Percentiles rank a stretch among this genome's conserved stretches.
Evolutionary conservation across 1,140 invertebrate genomes (phyloP).

Genomic region (Zeugodacus cucurbitae): DNA sequence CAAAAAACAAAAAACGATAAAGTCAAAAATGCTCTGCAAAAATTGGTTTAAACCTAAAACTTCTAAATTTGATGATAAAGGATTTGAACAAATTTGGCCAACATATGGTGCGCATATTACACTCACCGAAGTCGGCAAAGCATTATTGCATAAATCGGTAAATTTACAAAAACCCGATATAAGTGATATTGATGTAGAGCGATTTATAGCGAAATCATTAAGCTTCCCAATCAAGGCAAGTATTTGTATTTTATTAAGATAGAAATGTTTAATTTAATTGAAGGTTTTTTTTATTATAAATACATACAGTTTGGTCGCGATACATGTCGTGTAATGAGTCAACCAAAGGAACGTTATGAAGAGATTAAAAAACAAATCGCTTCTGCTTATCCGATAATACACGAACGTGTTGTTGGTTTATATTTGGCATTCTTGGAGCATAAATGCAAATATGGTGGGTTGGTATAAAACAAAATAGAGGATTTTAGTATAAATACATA

Average conservation of each 20-base stretch:
- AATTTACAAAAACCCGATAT: slow-evolving; percentile 11
- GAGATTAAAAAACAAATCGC: slow-evolving; percentile 50
- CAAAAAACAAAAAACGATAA: too few relatives aligned
- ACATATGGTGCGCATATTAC: not conserved
- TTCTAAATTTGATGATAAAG: not conserved
- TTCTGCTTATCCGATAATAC: slow-evolving; percentile 60
- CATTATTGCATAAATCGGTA: slow-evolving; percentile 38
- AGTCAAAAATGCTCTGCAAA: not conserved
- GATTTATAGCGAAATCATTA: slow-evolving; percentile 38
- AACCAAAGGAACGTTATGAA: slow-evolving; percentile 42
- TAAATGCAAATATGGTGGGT: slow-evolving; percentile 54
- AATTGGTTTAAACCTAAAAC: not conserved
- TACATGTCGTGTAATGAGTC: slow-evolving; percentile 30
- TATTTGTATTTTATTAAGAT: not conserved
- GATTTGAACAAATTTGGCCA: slow-evolving; percentile 39
- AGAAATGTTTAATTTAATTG: not conserved
- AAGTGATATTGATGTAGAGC: slow-evolving; percentile 11
- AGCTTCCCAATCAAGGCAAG: slow-evolving; percentile 42
- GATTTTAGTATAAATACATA: too few relatives aligned
- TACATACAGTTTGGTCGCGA: not conserved
- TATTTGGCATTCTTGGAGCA: slow-evolving; percentile 56
- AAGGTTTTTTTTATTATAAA: not conserved
- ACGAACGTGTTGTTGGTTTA: slow-evolving; percentile 51
- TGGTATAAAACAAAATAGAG: too few relatives aligned
- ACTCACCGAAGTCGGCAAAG: slow-evolving; percentile 15